A percentile compares a stretch with the other conserved stretches of the same genome.
phyloP scores from a whole-genome alignment of 2,113 vertebrate genomes.

The Cryptomyrus ogoouensis region DNA sequence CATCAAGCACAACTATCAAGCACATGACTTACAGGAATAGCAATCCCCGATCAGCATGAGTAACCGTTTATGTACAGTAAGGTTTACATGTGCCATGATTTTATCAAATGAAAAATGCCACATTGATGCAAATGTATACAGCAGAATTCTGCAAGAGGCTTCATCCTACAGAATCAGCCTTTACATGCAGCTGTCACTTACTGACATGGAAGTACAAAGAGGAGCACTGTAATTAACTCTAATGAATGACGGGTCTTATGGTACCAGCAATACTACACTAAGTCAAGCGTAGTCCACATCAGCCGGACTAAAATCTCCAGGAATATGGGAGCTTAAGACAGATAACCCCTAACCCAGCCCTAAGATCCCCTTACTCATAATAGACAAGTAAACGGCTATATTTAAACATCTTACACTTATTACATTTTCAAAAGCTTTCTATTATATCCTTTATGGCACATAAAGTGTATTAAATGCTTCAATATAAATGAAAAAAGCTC shows the following conservation, averaged over 20 bases:
- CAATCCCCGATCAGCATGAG: background rate
- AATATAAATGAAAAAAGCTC: background rate
- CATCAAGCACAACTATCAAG: background rate
- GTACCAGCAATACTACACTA: background rate
- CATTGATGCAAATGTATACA: background rate
- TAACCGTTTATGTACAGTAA: background rate
- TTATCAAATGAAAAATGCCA: slow-evolving; percentile 20
- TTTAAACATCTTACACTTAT: background rate
- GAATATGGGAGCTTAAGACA: background rate
- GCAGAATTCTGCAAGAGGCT: background rate
- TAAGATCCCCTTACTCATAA: background rate
- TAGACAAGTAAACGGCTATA: background rate
- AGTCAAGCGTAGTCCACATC: background rate
- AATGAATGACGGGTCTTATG: background rate
- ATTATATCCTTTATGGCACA: background rate
- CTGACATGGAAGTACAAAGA: background rate
- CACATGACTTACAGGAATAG: background rate
- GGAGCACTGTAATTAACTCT: background rate
- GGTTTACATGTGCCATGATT: background rate
- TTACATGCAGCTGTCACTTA: background rate
- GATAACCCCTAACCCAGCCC: background rate
- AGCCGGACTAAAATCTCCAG: background rate
- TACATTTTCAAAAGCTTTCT: background rate
- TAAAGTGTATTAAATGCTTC: background rate
- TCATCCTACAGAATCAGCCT: background rate